Evolutionary conservation across 2,797 vertebrate species (phyloP), one percentile per base, ranked within the genome.

Genomic region (Neoniphon sammara): DNA sequence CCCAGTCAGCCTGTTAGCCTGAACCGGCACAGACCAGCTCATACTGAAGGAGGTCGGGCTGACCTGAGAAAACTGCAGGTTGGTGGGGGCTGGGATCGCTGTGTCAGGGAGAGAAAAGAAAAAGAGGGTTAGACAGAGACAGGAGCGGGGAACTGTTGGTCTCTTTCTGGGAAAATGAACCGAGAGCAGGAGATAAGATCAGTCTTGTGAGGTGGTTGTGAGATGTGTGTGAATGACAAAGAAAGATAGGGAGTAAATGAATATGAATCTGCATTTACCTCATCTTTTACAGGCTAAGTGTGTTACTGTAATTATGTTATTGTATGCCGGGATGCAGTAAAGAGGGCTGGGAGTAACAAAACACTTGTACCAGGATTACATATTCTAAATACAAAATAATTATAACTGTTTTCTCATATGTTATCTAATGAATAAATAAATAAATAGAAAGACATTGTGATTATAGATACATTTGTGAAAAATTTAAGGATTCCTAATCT

Each of bases 71-170:
- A 98, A 97, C 86, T 90, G 91, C 78, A 99, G 94, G 88, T 96
- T 89, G 78, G 94, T 95, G 57, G 98, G 98, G 30, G 96, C 80
- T 58, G 97, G 95, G 85, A 99, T 97, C 56, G 95, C 97, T 98
- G 93, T 0, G 15, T 17, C 36, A 21, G 53, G 18, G 5, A 42
- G 31, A 54, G 8, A 21, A n/a, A 50, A 39, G 14, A 6, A 30
- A 14, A 1, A 14, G 20, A 18, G 21, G 36, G 30, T 54, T 34
- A 27, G 55, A 25, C 17, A 18, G 3, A 23, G n/a, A 47, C 18
- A 57, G 55, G 11, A 10, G 44, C 4, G 12, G 44, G 18, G 55
- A 10, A 31, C 7, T 46, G 17, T 46, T 46, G 44, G 44, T 46
- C 14, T 17, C 14, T 56, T 18, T 56, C 54, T 27, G 2, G 23